Evolutionary conservation across 92 coral and sea anemone species (phyloP).

Genomic region (Epizoanthus fatuus): DNA sequence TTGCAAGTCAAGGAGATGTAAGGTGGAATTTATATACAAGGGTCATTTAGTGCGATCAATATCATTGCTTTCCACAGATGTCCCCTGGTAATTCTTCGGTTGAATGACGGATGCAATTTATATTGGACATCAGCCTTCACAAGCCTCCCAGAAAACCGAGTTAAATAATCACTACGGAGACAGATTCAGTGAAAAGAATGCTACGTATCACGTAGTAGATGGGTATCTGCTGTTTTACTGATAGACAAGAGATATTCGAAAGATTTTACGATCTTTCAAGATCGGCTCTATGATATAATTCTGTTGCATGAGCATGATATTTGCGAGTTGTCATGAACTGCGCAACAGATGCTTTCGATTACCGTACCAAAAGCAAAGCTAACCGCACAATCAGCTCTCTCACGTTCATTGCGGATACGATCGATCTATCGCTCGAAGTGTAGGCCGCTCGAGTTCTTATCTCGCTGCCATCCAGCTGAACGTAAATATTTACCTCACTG

Average conservation of each 20-base stretch:
- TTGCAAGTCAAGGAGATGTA: background rate
- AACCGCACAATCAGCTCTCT: background rate
- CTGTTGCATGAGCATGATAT: background rate
- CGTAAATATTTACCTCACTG: too few relatives aligned
- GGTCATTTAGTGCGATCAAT: background rate
- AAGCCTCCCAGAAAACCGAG: constrained; percentile 12
- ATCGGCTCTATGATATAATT: background rate
- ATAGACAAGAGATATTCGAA: background rate
- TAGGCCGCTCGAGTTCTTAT: background rate
- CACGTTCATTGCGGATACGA: background rate
- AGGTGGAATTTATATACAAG: background rate
- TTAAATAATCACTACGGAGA: constrained; percentile 18
- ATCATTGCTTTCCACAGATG: constrained; percentile 39
- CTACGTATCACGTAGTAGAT: background rate
- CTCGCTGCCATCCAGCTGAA: too few relatives aligned
- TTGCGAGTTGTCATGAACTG: too few relatives aligned
- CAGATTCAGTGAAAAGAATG: constrained; percentile 34
- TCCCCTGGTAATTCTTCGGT: constrained; percentile 24
- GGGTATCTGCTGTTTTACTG: constrained; percentile 5
- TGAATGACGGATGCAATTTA: constrained; percentile 29
- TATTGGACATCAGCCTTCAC: constrained; percentile 23
- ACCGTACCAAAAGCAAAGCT: background rate
- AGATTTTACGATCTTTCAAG: background rate
- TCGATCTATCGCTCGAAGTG: background rate
- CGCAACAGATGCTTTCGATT: background rate